These are phyloP conservation scores for Nerophis ophidion DNA, from an alignment of 2,113 vertebrate genomes.

Conservation along the genomic window DNA sequence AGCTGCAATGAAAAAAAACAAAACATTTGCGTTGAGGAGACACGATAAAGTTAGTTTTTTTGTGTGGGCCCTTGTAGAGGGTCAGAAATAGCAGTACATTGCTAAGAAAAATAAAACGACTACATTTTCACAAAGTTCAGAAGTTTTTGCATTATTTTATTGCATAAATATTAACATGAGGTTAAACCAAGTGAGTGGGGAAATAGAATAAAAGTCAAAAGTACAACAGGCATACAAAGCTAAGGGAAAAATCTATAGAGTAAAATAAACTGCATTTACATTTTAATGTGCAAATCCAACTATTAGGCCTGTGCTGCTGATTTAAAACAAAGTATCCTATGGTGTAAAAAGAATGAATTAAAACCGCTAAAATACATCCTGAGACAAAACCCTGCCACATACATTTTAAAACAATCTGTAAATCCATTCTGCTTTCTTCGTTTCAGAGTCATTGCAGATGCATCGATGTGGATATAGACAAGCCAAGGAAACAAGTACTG, in stretches of 20 bases:
- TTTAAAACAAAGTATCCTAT: background rate
- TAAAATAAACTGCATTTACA: constrained; percentile 1
- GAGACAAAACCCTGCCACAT: constrained; percentile 7
- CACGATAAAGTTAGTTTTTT: background rate
- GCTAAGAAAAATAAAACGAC: too few relatives aligned
- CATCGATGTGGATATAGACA: background rate
- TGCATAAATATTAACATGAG: constrained; percentile 47
- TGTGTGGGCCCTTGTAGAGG: too few relatives aligned
- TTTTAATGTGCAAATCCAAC: background rate
- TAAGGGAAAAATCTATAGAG: constrained; percentile 30
- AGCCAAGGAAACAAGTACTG: background rate
- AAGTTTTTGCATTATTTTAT: constrained; percentile 34
- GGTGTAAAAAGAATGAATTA: background rate
- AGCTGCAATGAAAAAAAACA: too few relatives aligned
- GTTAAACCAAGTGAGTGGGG: constrained; percentile 14
- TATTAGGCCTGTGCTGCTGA: background rate
- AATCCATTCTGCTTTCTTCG: background rate
- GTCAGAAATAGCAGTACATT: too few relatives aligned
- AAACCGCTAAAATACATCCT: background rate
- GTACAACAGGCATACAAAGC: constrained; percentile 8
- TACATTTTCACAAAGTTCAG: background rate
- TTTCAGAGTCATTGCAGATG: background rate
- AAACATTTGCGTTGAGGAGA: background rate
- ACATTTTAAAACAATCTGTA: background rate
- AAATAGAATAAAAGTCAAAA: constrained; percentile 4